These are phyloP conservation scores for Drosophila rubida DNA, from an alignment of 2,888 invertebrate genomes.

Conservation along the genomic window DNA sequence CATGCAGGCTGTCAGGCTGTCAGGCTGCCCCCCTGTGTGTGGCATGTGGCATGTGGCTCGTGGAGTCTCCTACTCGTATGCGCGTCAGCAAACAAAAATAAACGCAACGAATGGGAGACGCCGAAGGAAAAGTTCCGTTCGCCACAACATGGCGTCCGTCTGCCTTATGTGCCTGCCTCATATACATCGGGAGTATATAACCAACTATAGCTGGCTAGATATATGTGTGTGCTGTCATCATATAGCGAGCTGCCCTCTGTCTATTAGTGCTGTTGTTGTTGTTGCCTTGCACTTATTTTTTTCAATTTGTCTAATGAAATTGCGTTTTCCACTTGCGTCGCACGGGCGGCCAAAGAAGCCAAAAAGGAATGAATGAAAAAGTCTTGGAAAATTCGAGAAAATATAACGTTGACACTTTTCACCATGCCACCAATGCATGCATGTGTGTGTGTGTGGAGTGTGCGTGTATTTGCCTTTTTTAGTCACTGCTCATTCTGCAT, in stretches of 20 bases:
- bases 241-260: slow-evolving; percentile 42
- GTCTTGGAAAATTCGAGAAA: slow-evolving; percentile 75
- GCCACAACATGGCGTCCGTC: slow-evolving; percentile 73
- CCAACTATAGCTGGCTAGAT: slow-evolving; percentile 7
- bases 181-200: slow-evolving; percentile 11
- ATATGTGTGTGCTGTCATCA: slow-evolving; percentile 22
- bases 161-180: slow-evolving; percentile 34
- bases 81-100: slow-evolving; percentile 61
- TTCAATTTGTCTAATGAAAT: slow-evolving; percentile 84
- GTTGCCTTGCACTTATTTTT: slow-evolving; percentile 76
- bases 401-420: slow-evolving; percentile 78
- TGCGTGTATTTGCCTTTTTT: slow-evolving; percentile 43
- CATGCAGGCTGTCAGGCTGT: too few species aligned
- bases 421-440: slow-evolving; percentile 29
- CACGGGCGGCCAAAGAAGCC: slow-evolving; percentile 19
- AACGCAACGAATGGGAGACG: slow-evolving; percentile 70
- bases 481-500: slow-evolving; percentile 81
- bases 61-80: slow-evolving; percentile 59
- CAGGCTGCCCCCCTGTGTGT: too few species aligned
- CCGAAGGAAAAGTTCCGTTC: slow-evolving; percentile 53
- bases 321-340: slow-evolving; percentile 77
- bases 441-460: slow-evolving; percentile 14
- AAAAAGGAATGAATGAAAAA: slow-evolving; percentile 50
- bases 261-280: slow-evolving; percentile 42
- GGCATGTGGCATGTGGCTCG: background rate